Conservation (phyloP, 2,797 vertebrate genomes). For the Emys orbicularis region DNA sequence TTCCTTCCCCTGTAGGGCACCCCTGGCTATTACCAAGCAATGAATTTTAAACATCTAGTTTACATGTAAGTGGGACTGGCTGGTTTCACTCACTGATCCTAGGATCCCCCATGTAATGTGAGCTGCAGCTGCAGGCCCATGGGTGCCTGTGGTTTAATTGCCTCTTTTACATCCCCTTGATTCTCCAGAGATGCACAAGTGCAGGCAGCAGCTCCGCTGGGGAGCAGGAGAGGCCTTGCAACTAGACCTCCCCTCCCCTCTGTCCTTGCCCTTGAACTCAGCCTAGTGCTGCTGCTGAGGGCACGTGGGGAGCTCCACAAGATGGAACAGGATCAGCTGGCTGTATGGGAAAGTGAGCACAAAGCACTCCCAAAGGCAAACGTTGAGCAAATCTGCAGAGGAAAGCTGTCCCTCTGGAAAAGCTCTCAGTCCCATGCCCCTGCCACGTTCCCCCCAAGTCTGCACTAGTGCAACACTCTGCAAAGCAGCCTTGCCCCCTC, state of each 20-base stretch:
- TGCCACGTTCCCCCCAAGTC: not conserved
- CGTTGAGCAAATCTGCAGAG: not conserved
- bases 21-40: not conserved
- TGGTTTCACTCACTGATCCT: not conserved
- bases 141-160: not conserved
- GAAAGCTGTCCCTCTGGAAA: not conserved
- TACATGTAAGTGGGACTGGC: not conserved
- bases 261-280: not conserved
- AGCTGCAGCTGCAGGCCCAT: not conserved
- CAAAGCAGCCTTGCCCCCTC: not conserved
- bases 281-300: not conserved
- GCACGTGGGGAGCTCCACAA: not conserved
- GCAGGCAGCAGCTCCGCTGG: not conserved
- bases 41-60: not conserved
- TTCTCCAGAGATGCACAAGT: not conserved
- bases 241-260: not conserved
- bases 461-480: not conserved
- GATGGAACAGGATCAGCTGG: not conserved
- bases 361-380: not conserved
- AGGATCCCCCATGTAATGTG: not conserved
- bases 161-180: not conserved
- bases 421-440: not conserved
- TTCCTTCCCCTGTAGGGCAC: not conserved
- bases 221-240: not conserved
- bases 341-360: not conserved